Evolutionary conservation across 1,140 invertebrate genomes (phyloP).

Genomic region (Leptopilina clavipes): DNA sequence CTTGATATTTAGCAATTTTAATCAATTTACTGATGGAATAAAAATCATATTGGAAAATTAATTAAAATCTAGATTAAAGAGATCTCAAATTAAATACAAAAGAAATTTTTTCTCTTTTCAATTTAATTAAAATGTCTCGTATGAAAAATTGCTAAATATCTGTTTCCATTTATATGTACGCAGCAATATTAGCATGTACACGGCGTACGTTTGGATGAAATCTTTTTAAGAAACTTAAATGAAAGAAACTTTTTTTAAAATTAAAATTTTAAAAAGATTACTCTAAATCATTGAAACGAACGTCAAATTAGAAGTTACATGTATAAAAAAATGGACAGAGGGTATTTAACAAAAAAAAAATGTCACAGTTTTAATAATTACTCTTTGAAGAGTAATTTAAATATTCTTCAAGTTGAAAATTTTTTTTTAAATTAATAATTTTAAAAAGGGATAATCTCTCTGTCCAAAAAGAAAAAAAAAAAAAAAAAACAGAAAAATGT

Average conservation of each 20-base stretch:
- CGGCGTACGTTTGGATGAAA: slow-evolving; percentile 54
- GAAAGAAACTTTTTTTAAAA: not conserved
- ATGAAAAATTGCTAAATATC: slow-evolving; percentile 64
- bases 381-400: no score
- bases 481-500: slow-evolving; percentile 62
- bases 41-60: no score
- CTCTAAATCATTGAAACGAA: slow-evolving; percentile 57
- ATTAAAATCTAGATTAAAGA: not conserved
- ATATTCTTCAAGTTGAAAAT: not conserved
- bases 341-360: slow-evolving; percentile 46
- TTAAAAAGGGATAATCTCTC: slow-evolving; percentile 53
- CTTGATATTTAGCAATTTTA: slow-evolving; percentile 69
- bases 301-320: slow-evolving; percentile 60
- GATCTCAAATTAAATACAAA: not conserved
- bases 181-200: slow-evolving; percentile 61
- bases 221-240: not conserved
- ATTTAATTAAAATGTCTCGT: slow-evolving; percentile 8
- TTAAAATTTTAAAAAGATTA: not conserved
- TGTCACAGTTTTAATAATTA: not conserved
- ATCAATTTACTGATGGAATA: not conserved
- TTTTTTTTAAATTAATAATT: not conserved
- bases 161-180: slow-evolving; percentile 53
- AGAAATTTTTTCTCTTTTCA: no score
- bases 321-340: slow-evolving; percentile 64
- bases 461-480: slow-evolving; percentile 55